Evolutionary conservation across 1,140 invertebrate species (phyloP), one percentile per base, ranked within the genome.

Genomic region (Mesaphorura yosii): DNA sequence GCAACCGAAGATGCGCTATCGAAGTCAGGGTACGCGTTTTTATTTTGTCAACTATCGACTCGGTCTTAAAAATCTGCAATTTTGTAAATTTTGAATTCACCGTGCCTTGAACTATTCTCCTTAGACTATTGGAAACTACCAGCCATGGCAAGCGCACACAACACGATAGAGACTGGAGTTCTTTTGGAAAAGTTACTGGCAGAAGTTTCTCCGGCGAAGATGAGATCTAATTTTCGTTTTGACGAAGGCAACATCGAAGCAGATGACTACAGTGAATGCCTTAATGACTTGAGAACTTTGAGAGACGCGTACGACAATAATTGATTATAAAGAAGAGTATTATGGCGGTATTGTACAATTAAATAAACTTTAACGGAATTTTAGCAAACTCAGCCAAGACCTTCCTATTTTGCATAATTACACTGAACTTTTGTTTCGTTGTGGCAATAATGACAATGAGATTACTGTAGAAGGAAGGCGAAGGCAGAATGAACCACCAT

Each of bases 201-300:
- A 38, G 48, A 45, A 34, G 34, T 37, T 5, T 26, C 15, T 25
- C 31, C 17, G 29, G 19, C 15, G 42, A 46, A 12, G 5, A 47
- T 29, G 19, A 20, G 27, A 26, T 20, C 28, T 14, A 25, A 46
- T 15, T 40, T 44, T 20, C 19, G 22, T 6, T 40, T 14, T 0
- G 28, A 38, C 27, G 17, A 19, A 1, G n/a, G 23, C 2, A 56
- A 39, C 51, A 19, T 59, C 5, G 58, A 60, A 41, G 7, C 38
- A 2, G 58, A 60, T 19, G 54, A 60, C 39, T 60, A 51, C 28
- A 29, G 23, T 3, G 54, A 56, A 17, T 40, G 38, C 22, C 31
- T 60, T 29, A 48, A 50, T 27, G 41, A 48, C 40, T 31, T 60
- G 19, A 39, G 19, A 29, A 31, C 31, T 1, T 39, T 60, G 19